Conservation (phyloP, 2,797 vertebrate genomes). For the Acanthurus lineatus region DNA sequence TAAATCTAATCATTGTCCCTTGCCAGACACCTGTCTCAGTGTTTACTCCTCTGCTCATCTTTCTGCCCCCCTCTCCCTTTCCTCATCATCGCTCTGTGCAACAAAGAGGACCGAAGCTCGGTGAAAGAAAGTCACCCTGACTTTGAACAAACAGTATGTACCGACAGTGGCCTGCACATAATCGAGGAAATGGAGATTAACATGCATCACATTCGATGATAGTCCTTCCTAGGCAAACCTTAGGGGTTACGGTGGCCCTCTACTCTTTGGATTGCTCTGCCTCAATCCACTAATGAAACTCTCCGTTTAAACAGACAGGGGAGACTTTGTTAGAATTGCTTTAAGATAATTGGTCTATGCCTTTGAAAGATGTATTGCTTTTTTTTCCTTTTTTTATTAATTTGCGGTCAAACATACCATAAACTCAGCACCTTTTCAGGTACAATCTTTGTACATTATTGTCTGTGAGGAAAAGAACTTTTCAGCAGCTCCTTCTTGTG, state of each 20-base stretch:
- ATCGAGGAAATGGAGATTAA: conserved; percentile 80
- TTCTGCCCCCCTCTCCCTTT: conserved; percentile 49
- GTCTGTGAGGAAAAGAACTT: conserved; percentile 11
- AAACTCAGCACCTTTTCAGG: conserved; percentile 56
- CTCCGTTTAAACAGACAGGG: conserved; percentile 53
- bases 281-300: conserved; percentile 76
- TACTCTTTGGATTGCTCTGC: conserved; percentile 73
- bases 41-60: conserved; percentile 71
- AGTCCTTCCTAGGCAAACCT: conserved; percentile 61
- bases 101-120: conserved; percentile 29
- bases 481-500: conserved; percentile 21
- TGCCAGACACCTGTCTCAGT: conserved; percentile 80
- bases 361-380: conserved; percentile 49
- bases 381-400: conserved; percentile 29
- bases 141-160: conserved; percentile 76
- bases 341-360: conserved; percentile 61
- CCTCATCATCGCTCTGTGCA: conserved; percentile 41
- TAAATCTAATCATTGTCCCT: conserved; percentile 79
- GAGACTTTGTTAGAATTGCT: conserved; percentile 45
- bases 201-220: conserved; percentile 68
- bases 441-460: conserved; percentile 33
- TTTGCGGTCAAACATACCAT: conserved; percentile 30
- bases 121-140: conserved; percentile 82
- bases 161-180: conserved; percentile 62
- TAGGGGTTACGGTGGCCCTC: conserved; percentile 58